Conservation (phyloP, 1,140 invertebrate genomes). For the Nymphalis io region DNA sequence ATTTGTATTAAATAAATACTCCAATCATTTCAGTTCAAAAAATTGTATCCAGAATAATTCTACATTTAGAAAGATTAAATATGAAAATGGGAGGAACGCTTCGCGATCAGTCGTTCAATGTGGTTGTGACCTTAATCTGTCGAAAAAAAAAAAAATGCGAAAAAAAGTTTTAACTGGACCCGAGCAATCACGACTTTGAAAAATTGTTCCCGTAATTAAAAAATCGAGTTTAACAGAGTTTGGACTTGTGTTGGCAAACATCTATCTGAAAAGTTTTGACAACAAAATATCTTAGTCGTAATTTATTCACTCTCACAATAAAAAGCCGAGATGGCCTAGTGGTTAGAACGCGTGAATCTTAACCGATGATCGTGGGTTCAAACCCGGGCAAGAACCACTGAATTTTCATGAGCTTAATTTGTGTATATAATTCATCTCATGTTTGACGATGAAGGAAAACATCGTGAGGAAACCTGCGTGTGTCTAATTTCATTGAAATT, state of each 20-base stretch:
- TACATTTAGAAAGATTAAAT: neutral
- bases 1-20: too few relatives aligned
- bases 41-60: neutral
- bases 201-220: constrained; percentile 64
- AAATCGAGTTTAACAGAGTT: constrained; percentile 42
- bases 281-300: constrained; percentile 31
- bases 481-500: too few relatives aligned
- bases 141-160: constrained; percentile 42
- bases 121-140: constrained; percentile 47
- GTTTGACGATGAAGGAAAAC: too few relatives aligned
- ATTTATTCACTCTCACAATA: constrained; percentile 36
- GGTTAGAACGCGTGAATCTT: too few relatives aligned
- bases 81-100: neutral
- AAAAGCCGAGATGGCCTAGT: too few relatives aligned
- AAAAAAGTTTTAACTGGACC: constrained; percentile 46
- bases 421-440: too few relatives aligned
- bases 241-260: constrained; percentile 32
- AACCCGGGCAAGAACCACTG: too few relatives aligned
- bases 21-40: neutral
- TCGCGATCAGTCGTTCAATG: constrained; percentile 10
- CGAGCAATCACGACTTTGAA: constrained; percentile 62
- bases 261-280: constrained; percentile 38
- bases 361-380: too few relatives aligned
- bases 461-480: too few relatives aligned
- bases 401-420: too few relatives aligned